A percentile compares a stretch with the other conserved stretches of the same genome.
Conservation (phyloP, 2,888 invertebrate genomes). For the Eilema sororculum region DNA sequence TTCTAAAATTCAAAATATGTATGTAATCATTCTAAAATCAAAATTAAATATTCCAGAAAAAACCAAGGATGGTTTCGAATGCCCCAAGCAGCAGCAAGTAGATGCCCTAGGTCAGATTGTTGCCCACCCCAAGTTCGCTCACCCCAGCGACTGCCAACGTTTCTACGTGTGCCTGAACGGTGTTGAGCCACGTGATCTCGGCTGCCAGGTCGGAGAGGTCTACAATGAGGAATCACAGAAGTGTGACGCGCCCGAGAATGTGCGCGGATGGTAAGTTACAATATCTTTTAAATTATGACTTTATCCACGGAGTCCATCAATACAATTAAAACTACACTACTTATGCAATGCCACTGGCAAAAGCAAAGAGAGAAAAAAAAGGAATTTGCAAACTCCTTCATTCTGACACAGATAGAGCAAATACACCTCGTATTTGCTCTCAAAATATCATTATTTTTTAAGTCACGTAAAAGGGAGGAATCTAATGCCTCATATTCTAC, state of each 20-base stretch:
- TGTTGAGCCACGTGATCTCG: slow-evolving; percentile 94
- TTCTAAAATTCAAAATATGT: too few relatives aligned
- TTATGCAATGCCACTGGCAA: too few relatives aligned
- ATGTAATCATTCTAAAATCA: slow-evolving; percentile 8
- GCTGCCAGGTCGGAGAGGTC: slow-evolving; percentile 95
- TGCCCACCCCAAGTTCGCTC: slow-evolving; percentile 94
- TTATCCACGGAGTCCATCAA: too few relatives aligned
- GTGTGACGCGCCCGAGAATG: slow-evolving; percentile 96
- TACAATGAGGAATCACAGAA: slow-evolving; percentile 94
- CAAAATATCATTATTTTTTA: too few relatives aligned
- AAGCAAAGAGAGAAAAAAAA: too few relatives aligned
- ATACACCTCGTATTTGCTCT: too few relatives aligned
- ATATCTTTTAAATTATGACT: neutral
- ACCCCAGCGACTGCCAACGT: slow-evolving; percentile 95
- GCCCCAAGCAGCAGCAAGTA: slow-evolving; percentile 90
- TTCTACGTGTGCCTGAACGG: slow-evolving; percentile 97
- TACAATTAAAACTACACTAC: too few relatives aligned
- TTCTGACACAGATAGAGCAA: too few relatives aligned
- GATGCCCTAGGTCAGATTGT: slow-evolving; percentile 91
- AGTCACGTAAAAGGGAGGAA: too few relatives aligned
- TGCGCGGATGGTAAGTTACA: slow-evolving; percentile 92
- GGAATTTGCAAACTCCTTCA: too few relatives aligned
- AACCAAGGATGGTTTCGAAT: slow-evolving; percentile 94
- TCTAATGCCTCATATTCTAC: too few relatives aligned
- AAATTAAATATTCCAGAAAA: slow-evolving; percentile 85